Conservation (phyloP, 1,140 invertebrate species). For the Papilio polytes region DNA sequence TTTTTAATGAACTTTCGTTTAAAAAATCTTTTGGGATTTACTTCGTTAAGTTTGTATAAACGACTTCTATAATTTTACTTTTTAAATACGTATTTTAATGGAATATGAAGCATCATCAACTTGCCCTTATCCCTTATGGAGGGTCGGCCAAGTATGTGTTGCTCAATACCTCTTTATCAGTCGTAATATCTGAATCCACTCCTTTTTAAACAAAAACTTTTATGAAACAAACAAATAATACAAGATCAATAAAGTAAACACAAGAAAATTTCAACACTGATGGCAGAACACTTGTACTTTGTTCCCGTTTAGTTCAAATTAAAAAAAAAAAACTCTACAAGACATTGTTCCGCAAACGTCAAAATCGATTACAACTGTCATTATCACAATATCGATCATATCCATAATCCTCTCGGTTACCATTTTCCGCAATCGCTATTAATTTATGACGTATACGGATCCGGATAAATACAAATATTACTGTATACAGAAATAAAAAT, state of each 20-base stretch:
- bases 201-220: too few relatives aligned
- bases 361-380: constrained; percentile 6
- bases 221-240: too few relatives aligned
- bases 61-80: not conserved
- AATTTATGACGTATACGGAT: not conserved
- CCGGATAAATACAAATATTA: not conserved
- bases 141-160: too few relatives aligned
- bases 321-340: too few relatives aligned
- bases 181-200: too few relatives aligned
- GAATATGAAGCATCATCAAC: too few relatives aligned
- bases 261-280: too few relatives aligned
- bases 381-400: not conserved
- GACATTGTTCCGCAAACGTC: constrained; percentile 6
- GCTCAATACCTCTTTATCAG: too few relatives aligned
- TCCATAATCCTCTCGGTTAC: not conserved
- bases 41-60: not conserved
- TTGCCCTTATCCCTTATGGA: too few relatives aligned
- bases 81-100: not conserved
- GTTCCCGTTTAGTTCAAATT: too few relatives aligned
- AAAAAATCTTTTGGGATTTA: not conserved
- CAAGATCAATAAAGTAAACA: too few relatives aligned
- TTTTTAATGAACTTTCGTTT: constrained; percentile 4
- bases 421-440: not conserved
- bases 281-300: not conserved
- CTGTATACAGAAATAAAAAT: not conserved